Base-by-base conservation (phyloP, 1,140 invertebrate species). In the Sycobia sp. region DNA sequence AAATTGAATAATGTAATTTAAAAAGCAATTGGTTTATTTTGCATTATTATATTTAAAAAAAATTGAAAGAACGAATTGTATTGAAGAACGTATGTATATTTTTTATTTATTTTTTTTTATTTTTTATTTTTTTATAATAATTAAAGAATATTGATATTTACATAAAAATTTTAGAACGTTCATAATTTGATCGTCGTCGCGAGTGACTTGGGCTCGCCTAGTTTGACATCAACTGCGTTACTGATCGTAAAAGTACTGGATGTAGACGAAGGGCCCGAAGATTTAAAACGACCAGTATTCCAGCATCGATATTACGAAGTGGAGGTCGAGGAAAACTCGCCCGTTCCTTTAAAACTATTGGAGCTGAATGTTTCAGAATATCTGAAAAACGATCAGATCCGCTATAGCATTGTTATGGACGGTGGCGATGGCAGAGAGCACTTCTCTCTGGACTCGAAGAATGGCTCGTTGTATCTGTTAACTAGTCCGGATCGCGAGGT, bases 151-250 rank as follows among this genome's bases (percentile, higher is more conserved):
- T 39, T 34, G 11, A 34, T 34, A 11, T 34, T 34, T 34, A 34
- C 11, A 14, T 39, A 14, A 39, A n/a, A n/a, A n/a, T 9, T 7
- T 29, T 81, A 72, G 87, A 67, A 80, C 78, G 27, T 74, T 14
- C 87, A 91, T 70, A 93, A 94, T 74, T 80, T 95, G 1, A 90
- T 90, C 0, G 86, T 95, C 0, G 86, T 91, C 7, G 92, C 91
- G 0, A 91, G 91, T 0, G 93, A 95, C 82, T 81, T 93, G 18
- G 93, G 93, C 1, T 90, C 87, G 27, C 92, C 92, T 0, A 89
- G 90, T 67, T 76, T 92, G 9, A 92, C 89, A 53, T 90, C 91
- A 0, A 89, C 89, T 0, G 91, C 92, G 4, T 77, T 93, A 20
- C 75, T 95, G 4, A 76, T 87, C 11, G 83, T 93, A 0, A 86